A percentile compares a stretch with the other conserved stretches of the same genome.
phyloP scores from a whole-genome alignment of 2,797 vertebrate genomes.

The Fistularia commersonii region DNA sequence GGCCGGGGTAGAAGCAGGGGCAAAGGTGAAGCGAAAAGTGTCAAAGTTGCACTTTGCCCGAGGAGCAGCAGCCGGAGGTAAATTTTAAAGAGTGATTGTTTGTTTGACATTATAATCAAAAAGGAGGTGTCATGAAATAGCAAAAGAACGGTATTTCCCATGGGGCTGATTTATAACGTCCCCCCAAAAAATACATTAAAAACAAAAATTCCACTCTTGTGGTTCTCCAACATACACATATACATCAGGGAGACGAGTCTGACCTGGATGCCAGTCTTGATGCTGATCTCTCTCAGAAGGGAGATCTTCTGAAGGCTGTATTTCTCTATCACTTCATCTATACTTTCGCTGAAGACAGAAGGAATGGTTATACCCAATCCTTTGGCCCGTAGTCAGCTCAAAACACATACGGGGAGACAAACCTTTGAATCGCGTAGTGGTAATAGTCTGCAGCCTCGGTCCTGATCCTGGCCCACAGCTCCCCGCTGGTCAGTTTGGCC shows the following conservation, averaged over 20 bases:
- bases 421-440: constrained; percentile 84
- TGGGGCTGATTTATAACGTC: no score
- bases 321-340: constrained; percentile 83
- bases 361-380: constrained; percentile 18
- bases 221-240: no score
- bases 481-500: constrained; percentile 83
- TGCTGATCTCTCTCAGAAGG: constrained; percentile 87
- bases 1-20: background rate
- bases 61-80: no score
- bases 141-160: no score
- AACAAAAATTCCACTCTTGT: no score
- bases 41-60: no score
- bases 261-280: constrained; percentile 95
- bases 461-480: constrained; percentile 87
- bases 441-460: constrained; percentile 85
- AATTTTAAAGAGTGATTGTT: no score
- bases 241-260: constrained; percentile 18
- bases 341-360: constrained; percentile 76
- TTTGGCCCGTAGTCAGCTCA: constrained; percentile 14
- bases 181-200: no score
- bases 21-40: no score
- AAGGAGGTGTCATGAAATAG: no score
- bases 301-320: constrained; percentile 88
- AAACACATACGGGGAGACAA: constrained; percentile 24
- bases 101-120: no score